Base-by-base conservation (phyloP, 2,888 invertebrate genomes). In the Rhamnusium bicolor region DNA sequence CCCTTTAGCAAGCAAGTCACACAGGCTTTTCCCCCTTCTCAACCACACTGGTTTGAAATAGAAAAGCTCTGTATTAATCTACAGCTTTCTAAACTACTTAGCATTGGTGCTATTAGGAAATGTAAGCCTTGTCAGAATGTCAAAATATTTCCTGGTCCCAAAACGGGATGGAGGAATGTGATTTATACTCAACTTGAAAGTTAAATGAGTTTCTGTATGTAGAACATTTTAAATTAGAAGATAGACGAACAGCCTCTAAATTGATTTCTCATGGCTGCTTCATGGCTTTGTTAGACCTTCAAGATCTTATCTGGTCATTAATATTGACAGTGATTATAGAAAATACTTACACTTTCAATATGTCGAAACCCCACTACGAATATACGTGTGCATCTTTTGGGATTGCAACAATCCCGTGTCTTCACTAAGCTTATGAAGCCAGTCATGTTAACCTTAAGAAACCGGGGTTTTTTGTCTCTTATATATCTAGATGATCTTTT, bases 1-100 rank as follows among this genome's bases (percentile, higher is more conserved):
- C 53, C 66, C 14, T 66, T 66, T 54, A 2, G 10, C 7, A 66
- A 66, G 27, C n/a, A 24, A 21, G 66, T 53, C 10, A 14, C 10
- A 14, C 53, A 66, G 18, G 12, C 0, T 10, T 40, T n/a, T 16
- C 27, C 27, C 12, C 53, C 54, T 12, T 53, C 19, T 19, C 19
- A 12, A 7, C 32, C 14, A 29, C 16, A 46, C 0, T 53, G 66
- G 66, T 58, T 32, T 1, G 12, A n/a, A 4, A n/a, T n/a, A 29
- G 32, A 58, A 58, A 58, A 29, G 5, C 12, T 2, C 2, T 24
- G 24, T 4, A 24, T 24, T 24, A 24, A 24, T 4, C 6, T 24
- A 24, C 6, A 24, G 24, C 24, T 24, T 4, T 24, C 24, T 24
- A 24, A 6, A 6, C 24, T 24, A 6, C 24, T 24, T 24, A 24